A percentile compares a stretch with the other conserved stretches of the same genome.
Evolutionary conservation across 2,888 invertebrate species (phyloP).

Genomic region (Melinaea marsaeus): DNA sequence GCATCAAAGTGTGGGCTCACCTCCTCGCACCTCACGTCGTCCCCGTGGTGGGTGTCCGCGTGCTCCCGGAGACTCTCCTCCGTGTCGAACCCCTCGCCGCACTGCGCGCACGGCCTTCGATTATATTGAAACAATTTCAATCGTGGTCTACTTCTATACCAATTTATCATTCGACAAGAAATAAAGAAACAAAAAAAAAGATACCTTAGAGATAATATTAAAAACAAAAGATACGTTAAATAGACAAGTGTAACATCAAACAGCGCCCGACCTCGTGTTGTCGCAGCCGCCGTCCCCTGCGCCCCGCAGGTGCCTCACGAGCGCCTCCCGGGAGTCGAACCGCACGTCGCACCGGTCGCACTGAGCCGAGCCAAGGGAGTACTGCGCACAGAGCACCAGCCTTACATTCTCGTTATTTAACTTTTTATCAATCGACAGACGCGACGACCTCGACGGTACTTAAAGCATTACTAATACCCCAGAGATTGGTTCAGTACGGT

Average conservation of each 20-base stretch:
- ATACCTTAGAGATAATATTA: no score
- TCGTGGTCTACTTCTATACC: no score
- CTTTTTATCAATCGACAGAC: no score
- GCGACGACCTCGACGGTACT: no score
- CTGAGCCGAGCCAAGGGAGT: constrained; percentile 2
- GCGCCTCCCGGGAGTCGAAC: constrained; percentile 21
- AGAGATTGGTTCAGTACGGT: no score
- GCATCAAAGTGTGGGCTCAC: constrained; percentile 34
- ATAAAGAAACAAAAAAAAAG: not conserved
- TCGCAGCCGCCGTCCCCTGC: constrained; percentile 38
- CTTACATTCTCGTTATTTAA: no score
- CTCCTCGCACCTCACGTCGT: constrained; percentile 45
- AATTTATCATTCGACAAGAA: not conserved
- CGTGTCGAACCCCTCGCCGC: constrained; percentile 44
- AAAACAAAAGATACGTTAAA: no score
- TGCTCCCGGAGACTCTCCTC: constrained; percentile 45
- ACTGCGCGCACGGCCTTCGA: constrained; percentile 46
- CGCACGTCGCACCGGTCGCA: constrained; percentile 23
- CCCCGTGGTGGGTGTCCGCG: constrained; percentile 38
- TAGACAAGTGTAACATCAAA: no score
- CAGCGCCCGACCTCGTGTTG: constrained; percentile 34
- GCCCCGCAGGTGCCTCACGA: constrained; percentile 33
- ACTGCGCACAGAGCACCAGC: constrained; percentile 9
- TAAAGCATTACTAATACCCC: no score
- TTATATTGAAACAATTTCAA: no score